phyloP scores from a whole-genome alignment of 1,140 invertebrate species.

The Drosophila equinoxialis region DNA sequence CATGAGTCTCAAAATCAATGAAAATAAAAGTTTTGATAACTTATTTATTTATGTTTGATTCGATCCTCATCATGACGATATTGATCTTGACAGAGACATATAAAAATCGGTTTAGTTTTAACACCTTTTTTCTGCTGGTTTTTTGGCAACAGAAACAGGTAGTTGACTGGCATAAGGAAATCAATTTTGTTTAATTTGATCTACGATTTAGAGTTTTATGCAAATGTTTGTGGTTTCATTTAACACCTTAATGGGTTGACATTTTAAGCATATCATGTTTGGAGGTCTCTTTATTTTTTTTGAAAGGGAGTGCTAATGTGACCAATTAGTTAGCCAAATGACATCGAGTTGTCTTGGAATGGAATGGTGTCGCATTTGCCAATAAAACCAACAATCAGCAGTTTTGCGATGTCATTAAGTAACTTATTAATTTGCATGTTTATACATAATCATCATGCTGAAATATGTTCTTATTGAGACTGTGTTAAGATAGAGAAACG shows the following conservation, averaged over 20 bases:
- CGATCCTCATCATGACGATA: slow-evolving; percentile 40
- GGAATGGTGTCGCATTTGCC: background rate
- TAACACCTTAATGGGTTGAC: slow-evolving; percentile 12
- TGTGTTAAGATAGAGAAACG: too few species aligned
- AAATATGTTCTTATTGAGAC: too few species aligned
- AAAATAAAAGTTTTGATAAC: slow-evolving; percentile 36
- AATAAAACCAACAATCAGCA: background rate
- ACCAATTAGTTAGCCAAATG: slow-evolving; percentile 5
- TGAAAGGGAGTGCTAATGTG: slow-evolving; percentile 5
- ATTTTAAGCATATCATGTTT: slow-evolving; percentile 4
- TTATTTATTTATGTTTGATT: slow-evolving; percentile 10
- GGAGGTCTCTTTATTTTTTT: background rate
- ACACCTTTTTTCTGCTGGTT: slow-evolving; percentile 35
- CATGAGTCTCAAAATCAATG: slow-evolving; percentile 40
- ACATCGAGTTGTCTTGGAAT: background rate
- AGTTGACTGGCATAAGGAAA: slow-evolving; percentile 48
- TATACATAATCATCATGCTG: background rate
- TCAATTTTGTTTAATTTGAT: slow-evolving; percentile 20
- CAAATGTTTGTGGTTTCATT: slow-evolving; percentile 5
- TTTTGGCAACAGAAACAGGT: slow-evolving; percentile 6
- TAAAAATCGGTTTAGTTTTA: slow-evolving; percentile 29
- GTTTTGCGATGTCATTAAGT: background rate
- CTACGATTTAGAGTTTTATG: slow-evolving; percentile 3
- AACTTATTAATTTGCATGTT: slow-evolving; percentile 4
- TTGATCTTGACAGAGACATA: slow-evolving; percentile 48